phyloP scores from a whole-genome alignment of 2,888 invertebrate genomes.

The Lathronympha strigana region DNA sequence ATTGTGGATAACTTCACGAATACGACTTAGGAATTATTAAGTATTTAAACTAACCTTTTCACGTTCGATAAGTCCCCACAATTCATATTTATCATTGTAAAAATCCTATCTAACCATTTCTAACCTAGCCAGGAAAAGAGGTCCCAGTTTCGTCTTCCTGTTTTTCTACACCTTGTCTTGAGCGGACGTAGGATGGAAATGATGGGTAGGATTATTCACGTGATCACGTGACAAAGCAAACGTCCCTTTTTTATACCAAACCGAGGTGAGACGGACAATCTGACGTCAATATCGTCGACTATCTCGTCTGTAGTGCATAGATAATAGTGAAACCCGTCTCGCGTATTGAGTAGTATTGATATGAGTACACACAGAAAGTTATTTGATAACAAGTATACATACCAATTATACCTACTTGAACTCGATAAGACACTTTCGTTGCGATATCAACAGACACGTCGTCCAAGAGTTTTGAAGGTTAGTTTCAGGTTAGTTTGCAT shows the following conservation, averaged over 20 bases:
- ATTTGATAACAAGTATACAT: not conserved
- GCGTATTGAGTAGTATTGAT: too few species aligned
- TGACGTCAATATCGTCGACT: too few species aligned
- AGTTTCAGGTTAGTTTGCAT: slow-evolving; percentile 30
- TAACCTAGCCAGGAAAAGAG: not conserved
- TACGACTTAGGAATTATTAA: slow-evolving; percentile 10
- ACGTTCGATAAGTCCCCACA: not conserved
- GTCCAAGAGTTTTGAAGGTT: slow-evolving; percentile 15
- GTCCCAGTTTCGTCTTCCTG: too few species aligned
- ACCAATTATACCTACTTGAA: not conserved
- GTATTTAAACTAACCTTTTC: not conserved
- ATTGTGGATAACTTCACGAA: slow-evolving; percentile 45
- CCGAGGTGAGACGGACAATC: too few species aligned
- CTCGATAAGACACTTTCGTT: not conserved
- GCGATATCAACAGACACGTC: not conserved
- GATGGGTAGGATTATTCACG: too few species aligned
- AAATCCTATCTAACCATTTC: not conserved
- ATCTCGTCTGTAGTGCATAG: too few species aligned
- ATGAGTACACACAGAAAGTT: too few species aligned
- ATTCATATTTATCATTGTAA: not conserved
- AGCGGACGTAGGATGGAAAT: not conserved
- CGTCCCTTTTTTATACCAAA: too few species aligned
- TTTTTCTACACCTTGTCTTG: not conserved
- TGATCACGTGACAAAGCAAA: too few species aligned
- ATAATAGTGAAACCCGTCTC: too few species aligned